Conservation (phyloP, 2,888 invertebrate species). For the Petrophora chlorosata region DNA sequence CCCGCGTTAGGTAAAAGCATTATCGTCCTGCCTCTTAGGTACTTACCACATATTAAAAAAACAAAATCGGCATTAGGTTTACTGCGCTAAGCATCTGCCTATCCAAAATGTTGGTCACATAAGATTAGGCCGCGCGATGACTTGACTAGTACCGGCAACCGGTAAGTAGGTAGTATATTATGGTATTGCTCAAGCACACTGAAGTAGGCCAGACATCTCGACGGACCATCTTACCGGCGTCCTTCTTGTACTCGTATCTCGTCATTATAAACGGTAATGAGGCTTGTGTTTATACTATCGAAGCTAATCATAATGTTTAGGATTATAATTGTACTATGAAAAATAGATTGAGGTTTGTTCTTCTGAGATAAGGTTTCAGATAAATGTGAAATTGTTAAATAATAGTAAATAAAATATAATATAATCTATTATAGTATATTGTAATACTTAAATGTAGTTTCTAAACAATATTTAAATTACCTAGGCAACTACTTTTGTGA, state of each 20-base stretch:
- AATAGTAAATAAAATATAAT: too few species aligned
- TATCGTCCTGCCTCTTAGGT: too few species aligned
- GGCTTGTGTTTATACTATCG: conserved; percentile 13
- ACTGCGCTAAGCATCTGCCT: too few species aligned
- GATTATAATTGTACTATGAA: neutral
- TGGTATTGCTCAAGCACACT: conserved; percentile 45
- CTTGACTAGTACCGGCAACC: conserved; percentile 1
- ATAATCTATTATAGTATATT: too few species aligned
- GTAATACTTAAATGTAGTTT: too few species aligned
- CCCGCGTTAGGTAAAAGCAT: too few species aligned
- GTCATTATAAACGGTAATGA: conserved; percentile 50
- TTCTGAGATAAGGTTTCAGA: neutral
- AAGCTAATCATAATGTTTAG: conserved; percentile 16
- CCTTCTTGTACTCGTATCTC: conserved; percentile 39
- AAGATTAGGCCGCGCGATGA: too few species aligned
- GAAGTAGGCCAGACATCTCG: conserved; percentile 54
- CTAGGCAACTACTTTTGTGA: too few species aligned
- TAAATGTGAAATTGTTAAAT: too few species aligned
- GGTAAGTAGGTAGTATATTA: conserved; percentile 28
- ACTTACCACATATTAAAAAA: too few species aligned
- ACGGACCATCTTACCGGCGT: conserved; percentile 45
- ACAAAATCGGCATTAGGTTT: too few species aligned
- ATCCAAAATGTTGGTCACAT: neutral
- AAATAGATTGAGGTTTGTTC: neutral
- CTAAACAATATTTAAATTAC: too few species aligned